These are phyloP conservation scores for Indicator maculatus DNA, from an alignment of 2,113 vertebrate species.

Conservation along the genomic window DNA sequence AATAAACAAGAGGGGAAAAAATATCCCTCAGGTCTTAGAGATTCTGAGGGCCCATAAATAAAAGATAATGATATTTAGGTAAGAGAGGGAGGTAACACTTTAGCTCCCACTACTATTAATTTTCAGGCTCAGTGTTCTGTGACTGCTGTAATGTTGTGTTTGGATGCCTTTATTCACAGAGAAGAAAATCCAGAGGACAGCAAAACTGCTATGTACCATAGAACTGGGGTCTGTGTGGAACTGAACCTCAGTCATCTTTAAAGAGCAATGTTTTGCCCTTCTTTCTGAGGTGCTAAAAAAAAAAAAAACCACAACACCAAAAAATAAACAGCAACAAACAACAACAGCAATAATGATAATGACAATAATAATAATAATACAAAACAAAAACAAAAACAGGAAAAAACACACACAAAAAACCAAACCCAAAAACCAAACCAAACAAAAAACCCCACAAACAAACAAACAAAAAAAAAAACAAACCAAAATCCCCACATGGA, in stretches of 20 bases:
- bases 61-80: constrained; percentile 60
- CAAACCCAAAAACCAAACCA: not conserved
- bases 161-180: not conserved
- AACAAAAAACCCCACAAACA: no score
- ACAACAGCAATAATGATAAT: no score
- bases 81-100: not conserved
- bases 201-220: not conserved
- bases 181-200: not conserved
- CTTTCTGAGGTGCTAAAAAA: not conserved
- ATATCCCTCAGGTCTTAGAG: not conserved
- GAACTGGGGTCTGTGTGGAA: not conserved
- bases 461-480: not conserved
- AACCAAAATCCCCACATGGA: no score
- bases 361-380: no score
- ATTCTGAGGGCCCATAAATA: constrained; percentile 51
- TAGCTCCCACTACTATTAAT: not conserved
- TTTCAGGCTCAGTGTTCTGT: not conserved
- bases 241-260: not conserved
- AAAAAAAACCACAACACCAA: no score
- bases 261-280: not conserved
- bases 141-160: not conserved
- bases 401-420: no score
- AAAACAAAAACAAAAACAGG: no score
- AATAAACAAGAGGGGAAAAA: constrained; percentile 26
- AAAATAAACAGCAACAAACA: no score